phyloP scores from a whole-genome alignment of 2,797 vertebrate genomes.

The Hylomyscus alleni region DNA sequence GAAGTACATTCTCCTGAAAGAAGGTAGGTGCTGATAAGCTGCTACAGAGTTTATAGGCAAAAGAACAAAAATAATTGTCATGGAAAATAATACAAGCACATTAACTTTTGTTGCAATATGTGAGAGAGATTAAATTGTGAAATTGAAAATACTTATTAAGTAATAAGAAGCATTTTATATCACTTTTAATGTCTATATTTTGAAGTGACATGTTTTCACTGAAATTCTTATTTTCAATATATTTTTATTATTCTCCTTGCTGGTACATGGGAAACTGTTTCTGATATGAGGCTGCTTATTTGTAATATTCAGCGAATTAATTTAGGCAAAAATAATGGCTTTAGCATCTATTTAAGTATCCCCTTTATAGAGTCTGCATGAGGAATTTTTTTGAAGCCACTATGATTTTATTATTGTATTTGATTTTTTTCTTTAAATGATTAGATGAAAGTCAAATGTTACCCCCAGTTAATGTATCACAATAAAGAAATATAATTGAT shows the following conservation, averaged over 20 bases:
- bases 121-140: slow-evolving; percentile 78
- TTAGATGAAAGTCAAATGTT: slow-evolving; percentile 65
- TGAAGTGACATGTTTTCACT: slow-evolving; percentile 59
- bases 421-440: slow-evolving; percentile 69
- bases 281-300: background rate
- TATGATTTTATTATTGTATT: slow-evolving; percentile 71
- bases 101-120: slow-evolving; percentile 72
- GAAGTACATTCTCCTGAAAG: slow-evolving; percentile 76
- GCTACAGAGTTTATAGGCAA: slow-evolving; percentile 72
- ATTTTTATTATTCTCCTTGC: background rate
- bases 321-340: slow-evolving; percentile 47
- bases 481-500: slow-evolving; percentile 24
- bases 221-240: slow-evolving; percentile 20
- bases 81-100: slow-evolving; percentile 72
- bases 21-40: slow-evolving; percentile 80
- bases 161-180: slow-evolving; percentile 64
- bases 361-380: slow-evolving; percentile 59
- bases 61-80: slow-evolving; percentile 79
- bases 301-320: slow-evolving; percentile 43
- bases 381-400: slow-evolving; percentile 57
- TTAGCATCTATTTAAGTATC: slow-evolving; percentile 62
- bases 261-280: slow-evolving; percentile 14
- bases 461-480: slow-evolving; percentile 12
- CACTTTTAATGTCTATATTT: slow-evolving; percentile 67
- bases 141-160: slow-evolving; percentile 72